Evolutionary conservation across 2,888 invertebrate species (phyloP), one percentile per base, ranked within the genome.

Genomic region (Prenolepis imparis): DNA sequence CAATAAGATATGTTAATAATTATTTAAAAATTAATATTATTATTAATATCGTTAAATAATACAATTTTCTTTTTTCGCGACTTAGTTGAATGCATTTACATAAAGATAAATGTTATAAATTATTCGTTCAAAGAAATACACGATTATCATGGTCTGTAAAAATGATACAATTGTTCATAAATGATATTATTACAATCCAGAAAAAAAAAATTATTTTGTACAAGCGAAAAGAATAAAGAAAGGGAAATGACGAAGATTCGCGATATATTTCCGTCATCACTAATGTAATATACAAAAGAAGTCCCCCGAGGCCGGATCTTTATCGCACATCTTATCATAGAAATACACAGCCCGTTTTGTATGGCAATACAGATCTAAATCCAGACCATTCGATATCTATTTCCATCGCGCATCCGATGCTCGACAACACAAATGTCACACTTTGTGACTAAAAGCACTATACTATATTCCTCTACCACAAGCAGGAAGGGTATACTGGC

Each of bases 361-460:
- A 18, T 44, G 18, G 44, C 61, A 82, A 72, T 63, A 36, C 57
- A 28, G 44, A 63, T 82, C 88, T 89, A 89, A 84, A 89, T 86
- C 28, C 44, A 83, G 78, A 83, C 52, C 55, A 52, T 32, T 61
- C 83, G 82, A 61, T 73, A 78, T 72, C 84, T 89, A 89, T 88
- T 89, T 89, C 67, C 59, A 85, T 67, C 64, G 61, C 64, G 61
- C 52, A 73, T n/a, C 24, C 57, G 32, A 36, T 55, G 55, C 48
- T 66, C 70, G 84, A 66, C 67, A 39, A 67, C 61, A 84, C 64
- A 86, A 89, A 87, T 88, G 86, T 84, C 75, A 77, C 68, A 73
- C 32, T 70, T 48, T 32, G 66, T 48, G 32, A 48, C 24, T n/a
- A 55, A 82, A 73, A 77, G 61, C 21, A 36, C 48, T 84, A 86